phyloP scores from a whole-genome alignment of 2,113 vertebrate genomes.

The Perognathus longimembris region DNA sequence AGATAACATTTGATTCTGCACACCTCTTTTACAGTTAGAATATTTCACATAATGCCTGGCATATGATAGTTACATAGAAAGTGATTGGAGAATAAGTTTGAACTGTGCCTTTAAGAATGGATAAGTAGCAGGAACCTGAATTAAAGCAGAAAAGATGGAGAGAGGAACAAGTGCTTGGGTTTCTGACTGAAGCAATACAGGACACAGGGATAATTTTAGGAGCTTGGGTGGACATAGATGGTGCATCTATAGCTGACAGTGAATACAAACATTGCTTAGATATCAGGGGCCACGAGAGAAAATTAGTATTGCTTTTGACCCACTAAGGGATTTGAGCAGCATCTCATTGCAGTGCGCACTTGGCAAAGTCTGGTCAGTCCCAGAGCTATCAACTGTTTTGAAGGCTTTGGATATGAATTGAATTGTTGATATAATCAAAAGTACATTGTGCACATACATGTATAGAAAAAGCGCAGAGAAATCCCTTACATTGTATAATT shows the following conservation, averaged over 20 bases:
- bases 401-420: not conserved
- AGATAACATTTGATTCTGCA: not conserved
- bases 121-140: not conserved
- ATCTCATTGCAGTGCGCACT: not conserved
- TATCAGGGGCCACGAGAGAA: not conserved
- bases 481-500: too few species aligned
- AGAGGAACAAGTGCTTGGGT: not conserved
- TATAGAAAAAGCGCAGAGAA: too few species aligned
- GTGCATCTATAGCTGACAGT: not conserved
- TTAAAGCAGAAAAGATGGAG: not conserved
- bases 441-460: too few species aligned
- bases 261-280: not conserved
- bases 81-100: not conserved
- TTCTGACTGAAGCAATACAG: not conserved
- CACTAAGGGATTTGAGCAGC: not conserved
- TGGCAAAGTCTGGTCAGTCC: not conserved
- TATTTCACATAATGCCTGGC: not conserved
- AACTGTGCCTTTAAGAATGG: not conserved
- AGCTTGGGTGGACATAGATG: not conserved
- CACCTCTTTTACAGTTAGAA: not conserved
- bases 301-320: not conserved
- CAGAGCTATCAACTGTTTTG: not conserved
- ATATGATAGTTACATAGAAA: not conserved
- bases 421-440: not conserved
- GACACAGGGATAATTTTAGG: not conserved